Conservation (phyloP, 2,888 invertebrate genomes). For the Ommatoiulus sabulosus region DNA sequence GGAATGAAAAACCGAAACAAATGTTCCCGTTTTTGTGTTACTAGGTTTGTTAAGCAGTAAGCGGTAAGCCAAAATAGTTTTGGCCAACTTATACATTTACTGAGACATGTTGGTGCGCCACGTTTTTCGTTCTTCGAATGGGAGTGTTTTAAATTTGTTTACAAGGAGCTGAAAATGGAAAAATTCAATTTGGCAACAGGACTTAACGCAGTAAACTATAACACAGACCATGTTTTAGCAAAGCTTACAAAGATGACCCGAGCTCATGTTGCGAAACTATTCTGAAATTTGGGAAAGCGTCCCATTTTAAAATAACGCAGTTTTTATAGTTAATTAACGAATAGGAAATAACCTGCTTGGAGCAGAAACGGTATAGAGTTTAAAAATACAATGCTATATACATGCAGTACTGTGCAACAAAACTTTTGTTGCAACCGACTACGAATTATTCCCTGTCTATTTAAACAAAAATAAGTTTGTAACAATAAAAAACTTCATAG, state of each 20-base stretch:
- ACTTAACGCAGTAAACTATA: not conserved
- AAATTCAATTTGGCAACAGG: constrained; percentile 1
- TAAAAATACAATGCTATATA: not conserved
- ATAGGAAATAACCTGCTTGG: not conserved
- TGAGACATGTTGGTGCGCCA: not conserved
- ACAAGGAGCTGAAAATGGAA: not conserved
- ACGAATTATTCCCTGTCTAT: too few species aligned
- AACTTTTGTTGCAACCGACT: too few species aligned
- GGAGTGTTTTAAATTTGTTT: not conserved
- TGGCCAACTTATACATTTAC: not conserved
- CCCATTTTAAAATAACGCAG: not conserved
- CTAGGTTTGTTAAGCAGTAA: not conserved
- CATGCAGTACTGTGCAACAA: too few species aligned
- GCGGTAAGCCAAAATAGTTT: not conserved
- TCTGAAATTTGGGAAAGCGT: not conserved
- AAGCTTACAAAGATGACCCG: not conserved
- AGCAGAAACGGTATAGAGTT: not conserved
- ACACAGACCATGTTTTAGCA: not conserved
- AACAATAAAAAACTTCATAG: too few species aligned
- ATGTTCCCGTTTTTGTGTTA: not conserved
- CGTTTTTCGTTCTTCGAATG: not conserved
- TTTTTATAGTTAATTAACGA: not conserved
- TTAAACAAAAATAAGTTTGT: too few species aligned
- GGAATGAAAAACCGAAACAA: not conserved
- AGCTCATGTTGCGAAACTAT: not conserved